A percentile compares a stretch with the other conserved stretches of the same genome.
Conservation (phyloP, 1,140 invertebrate genomes). For the Drosophila obscura region DNA sequence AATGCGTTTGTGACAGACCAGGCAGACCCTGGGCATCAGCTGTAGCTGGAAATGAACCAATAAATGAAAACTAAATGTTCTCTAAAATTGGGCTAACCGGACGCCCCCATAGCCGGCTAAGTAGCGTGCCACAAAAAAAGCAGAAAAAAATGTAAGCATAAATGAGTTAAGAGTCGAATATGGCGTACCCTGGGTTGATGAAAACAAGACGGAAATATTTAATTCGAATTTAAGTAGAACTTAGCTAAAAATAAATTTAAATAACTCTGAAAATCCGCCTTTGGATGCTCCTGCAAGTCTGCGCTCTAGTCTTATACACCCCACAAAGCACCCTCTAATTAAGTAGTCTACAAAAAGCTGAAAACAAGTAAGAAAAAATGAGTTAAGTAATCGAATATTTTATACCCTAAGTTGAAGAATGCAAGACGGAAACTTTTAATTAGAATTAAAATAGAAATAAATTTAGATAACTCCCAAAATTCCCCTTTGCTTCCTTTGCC, state of each 20-base stretch:
- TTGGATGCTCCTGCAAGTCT: not conserved
- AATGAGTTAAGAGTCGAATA: constrained; percentile 2
- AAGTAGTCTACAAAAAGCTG: not conserved
- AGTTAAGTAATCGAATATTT: no score
- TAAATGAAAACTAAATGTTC: constrained; percentile 53
- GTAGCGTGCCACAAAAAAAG: constrained; percentile 42
- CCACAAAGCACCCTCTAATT: not conserved
- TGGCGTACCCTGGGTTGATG: not conserved
- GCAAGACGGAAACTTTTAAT: no score
- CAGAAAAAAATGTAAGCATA: constrained; percentile 6
- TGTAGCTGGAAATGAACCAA: constrained; percentile 69
- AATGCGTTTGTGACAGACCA: constrained; percentile 3
- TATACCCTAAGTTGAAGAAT: not conserved
- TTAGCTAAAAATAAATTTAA: not conserved
- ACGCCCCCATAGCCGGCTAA: constrained; percentile 34
- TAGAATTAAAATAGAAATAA: no score
- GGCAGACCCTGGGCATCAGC: constrained; percentile 34
- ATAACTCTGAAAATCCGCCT: not conserved
- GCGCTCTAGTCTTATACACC: not conserved
- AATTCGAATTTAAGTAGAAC: no score
- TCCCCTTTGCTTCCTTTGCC: not conserved
- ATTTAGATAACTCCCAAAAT: not conserved
- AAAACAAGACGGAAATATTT: no score
- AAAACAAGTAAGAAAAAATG: no score
- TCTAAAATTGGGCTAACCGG: constrained; percentile 41